Base-by-base conservation (phyloP, 2,888 invertebrate species). In the Drosophila cognata region DNA sequence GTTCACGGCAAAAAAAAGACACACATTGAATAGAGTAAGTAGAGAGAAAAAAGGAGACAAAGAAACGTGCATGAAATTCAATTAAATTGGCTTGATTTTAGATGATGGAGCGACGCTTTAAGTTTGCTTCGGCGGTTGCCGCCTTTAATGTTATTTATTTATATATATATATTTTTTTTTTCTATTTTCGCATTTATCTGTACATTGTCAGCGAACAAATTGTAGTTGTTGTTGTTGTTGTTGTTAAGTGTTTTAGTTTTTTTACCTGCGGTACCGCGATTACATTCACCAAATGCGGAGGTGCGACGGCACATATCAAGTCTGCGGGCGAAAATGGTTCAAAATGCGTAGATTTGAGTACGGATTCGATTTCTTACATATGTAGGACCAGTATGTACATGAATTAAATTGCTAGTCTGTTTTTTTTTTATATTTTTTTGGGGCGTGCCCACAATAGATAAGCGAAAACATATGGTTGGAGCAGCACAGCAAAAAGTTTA, bases 251-350 rank as follows among this genome's bases (percentile, higher is more conserved):
- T 60, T 76, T 60, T 75, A 41, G 35, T 58, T 74, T 91, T 91
- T 94, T 95, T 97, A 98, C 98, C 98, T 97, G 98, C 98, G 91
- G 98, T 98, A 95, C 98, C 98, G 95, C 98, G 96, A 96, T 98
- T 98, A 96, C 98, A 98, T 94, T 96, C 96, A 94, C 97, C 98
- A 95, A 96, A 97, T 94, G 97, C 96, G 95, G 96, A 97, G 95
- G 97, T 96, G 95, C 98, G 96, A 95, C 98, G 96, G 97, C 98
- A 98, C 98, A 98, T 98, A 97, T 98, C 98, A 96, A 98, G 97
- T 97, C 98, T 98, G 97, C 94, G 97, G 97, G 82, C 86, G 91
- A 89, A 88, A 90, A 84, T 88, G 71, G 69, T 82, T 82, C 69
- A 77, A 86, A 88, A 86, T 89, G 81, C 88, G 88, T 89, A 70